Evolutionary conservation across 2,113 vertebrate species (phyloP).

Genomic region (western clawed frog (Xenopus tropicalis)): UCB_Xtro_10.0 CM004452.2:11712001-11712500

Average conservation of each 20-base stretch:
- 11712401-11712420: conserved; percentile 94
- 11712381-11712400: conserved; percentile 95
- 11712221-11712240: conserved; percentile 96
- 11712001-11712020: conserved; percentile 93
- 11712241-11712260: conserved; percentile 95
- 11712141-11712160: conserved; percentile 97
- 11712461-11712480: conserved; percentile 88
- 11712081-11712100: conserved; percentile 88
- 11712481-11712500: conserved; percentile 85
- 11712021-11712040: conserved; percentile 60
- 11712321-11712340: conserved; percentile 87
- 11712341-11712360: conserved; percentile 89
- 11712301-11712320: conserved; percentile 91
- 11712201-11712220: conserved; percentile 90
- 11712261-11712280: conserved; percentile 97
- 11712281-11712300: conserved; percentile 97
- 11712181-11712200: conserved; percentile 93
- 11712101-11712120: conserved; percentile 90
- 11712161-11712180: conserved; percentile 97
- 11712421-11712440: conserved; percentile 87
- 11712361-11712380: conserved; percentile 91
- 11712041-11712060: conserved; percentile 68
- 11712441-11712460: conserved; percentile 89
- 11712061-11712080: conserved; percentile 71
- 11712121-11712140: conserved; percentile 96